Base-by-base conservation (phyloP, 2,797 vertebrate genomes). In the Cirrhinus molitorella region DNA sequence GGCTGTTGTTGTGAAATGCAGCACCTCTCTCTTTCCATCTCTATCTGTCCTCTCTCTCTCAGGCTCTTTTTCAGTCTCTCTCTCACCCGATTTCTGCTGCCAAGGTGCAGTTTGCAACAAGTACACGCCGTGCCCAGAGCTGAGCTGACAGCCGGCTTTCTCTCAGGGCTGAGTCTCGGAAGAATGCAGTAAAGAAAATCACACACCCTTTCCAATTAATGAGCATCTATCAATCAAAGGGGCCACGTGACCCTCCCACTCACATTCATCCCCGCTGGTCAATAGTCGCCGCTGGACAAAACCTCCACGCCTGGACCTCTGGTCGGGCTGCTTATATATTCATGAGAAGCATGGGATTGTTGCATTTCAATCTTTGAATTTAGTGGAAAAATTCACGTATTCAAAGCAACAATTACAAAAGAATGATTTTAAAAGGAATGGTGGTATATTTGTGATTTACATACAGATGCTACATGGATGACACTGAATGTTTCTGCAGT, bases 111-210 rank as follows among this genome's bases (percentile, higher is more conserved):
- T 86, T 85, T 81, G 71, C 88, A 89, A 82, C 89, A 88, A 89
- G 89, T 87, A 90, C 88, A 86, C 74, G 59, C 78, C 47, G 83
- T 88, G 84, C 88, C 65, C 65, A 79, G 59, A 84, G 75, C 85
- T 83, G 53, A 72, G 75, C 67, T 79, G 74, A 79, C 73, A 81
- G 21, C 28, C 51, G 10, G 47, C 75, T 81, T 74, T 76, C 67
- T 75, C 76, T 53, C 85, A 84, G 81, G 89, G 92, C 91, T 91
- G 91, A 93, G 92, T 92, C 87, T 85, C 86, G 67, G 85, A 90
- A 91, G 87, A 94, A 94, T 87, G 86, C 91, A 91, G 89, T 92
- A 91, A 92, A n/a, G n/a, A n/a, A 88, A 90, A 89, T 88, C 65
- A 59, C 87, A 89, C 83, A 89, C 86, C 66, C 59, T 86, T 85